A percentile compares a stretch with the other conserved stretches of the same genome.
These are phyloP conservation scores for Montipora cactus DNA, from an alignment of 64 coral and sea anemone genomes.

Conservation along the genomic window DNA sequence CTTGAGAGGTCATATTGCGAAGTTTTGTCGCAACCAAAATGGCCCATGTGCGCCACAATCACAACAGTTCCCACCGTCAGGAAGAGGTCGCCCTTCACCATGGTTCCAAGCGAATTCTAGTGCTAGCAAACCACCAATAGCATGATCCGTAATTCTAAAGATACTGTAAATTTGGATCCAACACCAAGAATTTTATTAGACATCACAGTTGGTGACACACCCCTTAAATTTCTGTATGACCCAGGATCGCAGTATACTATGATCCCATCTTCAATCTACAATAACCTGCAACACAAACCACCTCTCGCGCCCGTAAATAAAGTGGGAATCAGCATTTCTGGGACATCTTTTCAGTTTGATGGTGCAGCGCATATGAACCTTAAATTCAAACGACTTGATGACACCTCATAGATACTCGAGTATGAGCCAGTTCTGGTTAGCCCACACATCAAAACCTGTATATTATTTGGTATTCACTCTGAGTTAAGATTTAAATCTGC, in stretches of 20 bases:
- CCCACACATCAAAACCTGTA: slow-evolving; percentile 34
- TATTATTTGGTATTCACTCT: slow-evolving; percentile 21
- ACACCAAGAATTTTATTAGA: no score
- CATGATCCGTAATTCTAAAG: neutral
- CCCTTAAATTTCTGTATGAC: slow-evolving; percentile 56
- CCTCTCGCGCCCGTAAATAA: slow-evolving; percentile 22
- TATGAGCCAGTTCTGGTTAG: slow-evolving; percentile 16
- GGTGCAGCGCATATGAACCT: slow-evolving; percentile 47
- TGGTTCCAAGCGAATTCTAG: neutral
- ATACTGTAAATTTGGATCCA: neutral
- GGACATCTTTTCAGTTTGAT: slow-evolving; percentile 31
- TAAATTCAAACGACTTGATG: slow-evolving; percentile 37
- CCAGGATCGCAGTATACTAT: slow-evolving; percentile 64
- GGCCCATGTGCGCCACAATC: neutral
- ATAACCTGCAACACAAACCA: slow-evolving; percentile 16
- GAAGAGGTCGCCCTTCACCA: neutral
- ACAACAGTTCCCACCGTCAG: neutral
- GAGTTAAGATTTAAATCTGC: slow-evolving; percentile 48
- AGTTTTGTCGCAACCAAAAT: slow-evolving; percentile 10
- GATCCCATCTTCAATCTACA: slow-evolving; percentile 43
- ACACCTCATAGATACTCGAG: slow-evolving; percentile 29
- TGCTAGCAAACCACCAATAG: neutral
- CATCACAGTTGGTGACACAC: slow-evolving; percentile 8
- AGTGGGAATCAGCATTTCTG: slow-evolving; percentile 41
- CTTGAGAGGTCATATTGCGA: slow-evolving; percentile 40